Percentiles rank a stretch among this genome's conserved stretches.
Conservation (phyloP, 2,888 invertebrate genomes). For the Nephrocerus scutellatus region DNA sequence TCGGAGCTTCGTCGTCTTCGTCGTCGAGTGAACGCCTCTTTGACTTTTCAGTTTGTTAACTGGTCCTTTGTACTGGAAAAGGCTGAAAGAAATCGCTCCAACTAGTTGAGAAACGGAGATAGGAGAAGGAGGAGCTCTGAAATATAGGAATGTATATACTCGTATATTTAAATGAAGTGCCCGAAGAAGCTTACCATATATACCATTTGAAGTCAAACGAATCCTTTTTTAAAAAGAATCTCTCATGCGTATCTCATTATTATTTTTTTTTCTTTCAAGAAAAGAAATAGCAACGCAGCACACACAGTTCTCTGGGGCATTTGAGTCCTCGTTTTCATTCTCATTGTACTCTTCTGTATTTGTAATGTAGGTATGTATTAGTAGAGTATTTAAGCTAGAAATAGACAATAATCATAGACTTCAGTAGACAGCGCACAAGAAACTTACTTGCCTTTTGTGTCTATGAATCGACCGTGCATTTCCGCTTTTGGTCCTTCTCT, state of each 20-base stretch:
- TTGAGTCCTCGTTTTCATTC: background rate
- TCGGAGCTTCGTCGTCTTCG: no score
- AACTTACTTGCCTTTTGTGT: slow-evolving; percentile 25
- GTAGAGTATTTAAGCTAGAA: no score
- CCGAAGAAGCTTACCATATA: no score
- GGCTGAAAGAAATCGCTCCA: slow-evolving; percentile 13
- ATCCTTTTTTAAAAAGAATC: slow-evolving; percentile 38
- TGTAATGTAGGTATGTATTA: no score
- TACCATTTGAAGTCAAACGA: no score
- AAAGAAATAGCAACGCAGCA: slow-evolving; percentile 12
- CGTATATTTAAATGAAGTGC: no score
- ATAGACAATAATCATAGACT: no score
- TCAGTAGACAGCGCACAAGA: no score
- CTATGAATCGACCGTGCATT: slow-evolving; percentile 29
- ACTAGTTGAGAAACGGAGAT: background rate
- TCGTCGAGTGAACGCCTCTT: slow-evolving; percentile 14
- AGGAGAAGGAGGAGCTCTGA: background rate
- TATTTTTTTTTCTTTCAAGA: slow-evolving; percentile 30
- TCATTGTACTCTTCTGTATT: no score
- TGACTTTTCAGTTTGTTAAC: slow-evolving; percentile 27
- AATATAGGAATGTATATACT: no score
- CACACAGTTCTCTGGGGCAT: background rate
- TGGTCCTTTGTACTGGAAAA: slow-evolving; percentile 21
- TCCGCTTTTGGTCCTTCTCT: no score
- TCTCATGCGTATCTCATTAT: slow-evolving; percentile 47